These are phyloP conservation scores for Drosophila mimica DNA, from an alignment of 2,888 invertebrate species.

Conservation along the genomic window DNA sequence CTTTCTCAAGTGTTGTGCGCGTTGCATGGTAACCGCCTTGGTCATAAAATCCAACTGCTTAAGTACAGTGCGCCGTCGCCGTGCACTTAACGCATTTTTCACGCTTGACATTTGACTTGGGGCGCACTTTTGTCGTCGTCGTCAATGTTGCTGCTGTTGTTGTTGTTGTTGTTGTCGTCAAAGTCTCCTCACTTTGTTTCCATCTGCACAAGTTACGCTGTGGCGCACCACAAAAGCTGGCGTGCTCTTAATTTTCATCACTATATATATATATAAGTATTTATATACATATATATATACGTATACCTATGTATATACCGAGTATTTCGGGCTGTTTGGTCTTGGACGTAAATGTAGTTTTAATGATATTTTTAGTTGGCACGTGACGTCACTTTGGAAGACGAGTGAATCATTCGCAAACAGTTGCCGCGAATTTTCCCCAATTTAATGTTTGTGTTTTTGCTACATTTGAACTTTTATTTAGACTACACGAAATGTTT, in stretches of 20 bases:
- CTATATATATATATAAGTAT: slow-evolving; percentile 14
- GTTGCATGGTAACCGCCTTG: slow-evolving; percentile 44
- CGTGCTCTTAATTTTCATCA: slow-evolving; percentile 71
- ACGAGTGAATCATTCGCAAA: slow-evolving; percentile 52
- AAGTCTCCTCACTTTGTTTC: slow-evolving; percentile 47
- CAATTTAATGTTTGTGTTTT: slow-evolving; percentile 34
- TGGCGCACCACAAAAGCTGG: slow-evolving; percentile 36
- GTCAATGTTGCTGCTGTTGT: background rate
- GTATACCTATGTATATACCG: slow-evolving; percentile 10
- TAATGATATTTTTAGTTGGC: slow-evolving; percentile 74
- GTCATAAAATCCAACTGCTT: slow-evolving; percentile 74
- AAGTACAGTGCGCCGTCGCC: slow-evolving; percentile 75
- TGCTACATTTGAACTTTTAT: slow-evolving; percentile 54
- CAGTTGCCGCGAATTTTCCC: slow-evolving; percentile 38
- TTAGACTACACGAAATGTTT: slow-evolving; percentile 58
- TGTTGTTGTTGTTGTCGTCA: slow-evolving; percentile 52
- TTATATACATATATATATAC: slow-evolving; percentile 7
- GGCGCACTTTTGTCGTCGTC: slow-evolving; percentile 78
- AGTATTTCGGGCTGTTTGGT: slow-evolving; percentile 46
- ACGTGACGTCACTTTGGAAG: slow-evolving; percentile 70
- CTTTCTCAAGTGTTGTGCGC: slow-evolving; percentile 54
- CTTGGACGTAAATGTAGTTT: slow-evolving; percentile 66
- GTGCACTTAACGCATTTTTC: slow-evolving; percentile 84
- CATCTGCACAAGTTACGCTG: slow-evolving; percentile 14
- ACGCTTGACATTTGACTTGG: slow-evolving; percentile 84